Base-by-base conservation (phyloP, 1,140 invertebrate genomes). In the Antheraea pernyi region DNA sequence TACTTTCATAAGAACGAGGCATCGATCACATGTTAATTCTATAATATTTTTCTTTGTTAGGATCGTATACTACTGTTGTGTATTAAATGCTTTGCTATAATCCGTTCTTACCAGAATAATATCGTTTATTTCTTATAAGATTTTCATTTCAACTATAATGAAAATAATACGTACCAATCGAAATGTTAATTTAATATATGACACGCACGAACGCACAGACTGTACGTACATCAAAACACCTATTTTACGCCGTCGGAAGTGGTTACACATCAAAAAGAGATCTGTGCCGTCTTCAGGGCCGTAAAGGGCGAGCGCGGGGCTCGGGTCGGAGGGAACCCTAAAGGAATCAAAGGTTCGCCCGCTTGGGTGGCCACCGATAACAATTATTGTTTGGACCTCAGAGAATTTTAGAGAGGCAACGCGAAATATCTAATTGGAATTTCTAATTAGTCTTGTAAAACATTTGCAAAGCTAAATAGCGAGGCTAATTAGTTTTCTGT, bases 361-460 rank as follows among this genome's bases (percentile, higher is more conserved):
- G 81, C 78, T 80, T 84, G 84, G 85, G 78, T 84, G 85, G 80
- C 79, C 85, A 76, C 79, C 81, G 82, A 85, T 84, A 91, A 89
- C 84, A 88, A 91, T 89, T 80, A 88, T 91, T 88, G 81, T 84
- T 86, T 77, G 79, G 83, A 79, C 77, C 79, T 81, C 72, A 71
- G 73, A 80, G 85, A 86, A 88, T 91, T 79, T 73, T 79, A 86
- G 85, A 75, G 76, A 53, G 79, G 77, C 77, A 78, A 75, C 77
- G 81, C 81, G 77, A 85, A 89, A 90, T 89, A 90, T 90, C 86
- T 91, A 90, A 91, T 91, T 91, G 89, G 89, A 90, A 91, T 89
- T 88, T 87, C 77, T 86, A 89, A 91, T 91, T 89, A 88, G 80
- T 83, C 77, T 84, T 81, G 75, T 78, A 69, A 86, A 82, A 76